Base-by-base conservation (phyloP, 2,113 vertebrate species). In the Craseonycteris thonglongyai region DNA sequence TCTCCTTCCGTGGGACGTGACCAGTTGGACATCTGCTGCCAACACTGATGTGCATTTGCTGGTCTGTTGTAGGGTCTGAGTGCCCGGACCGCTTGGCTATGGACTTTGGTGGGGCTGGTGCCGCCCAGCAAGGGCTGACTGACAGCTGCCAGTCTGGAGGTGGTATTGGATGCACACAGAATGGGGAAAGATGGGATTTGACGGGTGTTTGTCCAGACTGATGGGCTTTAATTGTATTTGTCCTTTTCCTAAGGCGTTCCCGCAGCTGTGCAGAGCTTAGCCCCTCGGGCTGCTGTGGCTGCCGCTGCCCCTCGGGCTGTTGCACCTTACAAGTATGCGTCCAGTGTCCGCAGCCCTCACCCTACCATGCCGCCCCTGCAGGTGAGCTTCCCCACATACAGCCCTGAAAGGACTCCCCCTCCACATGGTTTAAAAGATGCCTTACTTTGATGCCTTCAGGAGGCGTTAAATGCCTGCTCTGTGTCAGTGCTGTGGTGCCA, bases 241-340 rank as follows among this genome's bases (percentile, higher is more conserved):
- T 95, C 95, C 66, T 74, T 93, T 87, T 63, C 71, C 88, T 40
- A 96, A 98, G 98, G 98, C 19, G 98, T 98, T 78, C 91, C 98
- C 13, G 84, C 98, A 6, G 95, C 98, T 22, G 98, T 98, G 7
- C 99, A 99, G 96, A 97, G 92, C 21, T 98, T 99, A 96, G 99
- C 98, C 18, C 99, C 99, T 82, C 99, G 99, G 8, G 98, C 99
- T 0, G 98, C 99, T 7, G 98, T 99, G 84, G 98, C 99, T 81
- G 98, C 99, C 33, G 96, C 99, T 0, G 97, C 99, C 33, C 99
- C 99, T 35, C 98, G 99, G 59, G 98, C 99, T 1, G 99, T 99
- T 96, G 98, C 99, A 54, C 99, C 99, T 1, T 99, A 99, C 92
- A 99, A 99, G 98, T 99, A 99, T 0, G 99, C 99, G 97, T 98